phyloP scores from a whole-genome alignment of 1,140 invertebrate species.

The Lamellibrachia luymesi region DNA sequence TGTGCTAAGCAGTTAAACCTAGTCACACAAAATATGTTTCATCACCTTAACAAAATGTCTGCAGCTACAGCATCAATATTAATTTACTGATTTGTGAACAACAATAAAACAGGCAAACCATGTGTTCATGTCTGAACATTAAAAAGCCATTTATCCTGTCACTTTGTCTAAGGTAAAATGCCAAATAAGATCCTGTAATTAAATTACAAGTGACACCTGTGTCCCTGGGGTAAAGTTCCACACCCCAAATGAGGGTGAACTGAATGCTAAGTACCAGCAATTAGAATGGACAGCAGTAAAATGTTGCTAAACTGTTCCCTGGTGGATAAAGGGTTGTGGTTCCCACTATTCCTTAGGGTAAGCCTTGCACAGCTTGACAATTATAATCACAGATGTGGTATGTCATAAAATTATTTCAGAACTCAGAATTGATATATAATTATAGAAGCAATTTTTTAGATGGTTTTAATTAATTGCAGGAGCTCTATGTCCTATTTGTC shows the following conservation, averaged over 20 bases:
- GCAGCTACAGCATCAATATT: background rate
- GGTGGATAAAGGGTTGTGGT: background rate
- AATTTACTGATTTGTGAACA: background rate
- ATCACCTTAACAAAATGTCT: background rate
- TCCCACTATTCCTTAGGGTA: background rate
- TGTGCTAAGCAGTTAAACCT: background rate
- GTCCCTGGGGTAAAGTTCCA: background rate
- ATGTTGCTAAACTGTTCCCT: background rate
- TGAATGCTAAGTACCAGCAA: background rate
- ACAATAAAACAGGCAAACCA: background rate
- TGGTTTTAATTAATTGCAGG: background rate
- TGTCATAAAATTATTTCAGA: background rate
- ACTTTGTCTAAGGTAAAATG: background rate
- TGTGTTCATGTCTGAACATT: background rate
- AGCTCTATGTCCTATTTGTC: background rate
- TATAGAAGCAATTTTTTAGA: background rate
- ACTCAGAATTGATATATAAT: background rate
- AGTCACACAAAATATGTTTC: background rate
- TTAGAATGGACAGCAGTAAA: background rate
- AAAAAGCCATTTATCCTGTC: background rate
- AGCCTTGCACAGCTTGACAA: background rate
- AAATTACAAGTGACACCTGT: background rate
- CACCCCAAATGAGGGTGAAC: background rate
- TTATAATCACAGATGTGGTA: background rate
- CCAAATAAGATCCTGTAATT: background rate